Evolutionary conservation across 2,888 invertebrate species (phyloP).

Genomic region (Melipona beecheii): DNA sequence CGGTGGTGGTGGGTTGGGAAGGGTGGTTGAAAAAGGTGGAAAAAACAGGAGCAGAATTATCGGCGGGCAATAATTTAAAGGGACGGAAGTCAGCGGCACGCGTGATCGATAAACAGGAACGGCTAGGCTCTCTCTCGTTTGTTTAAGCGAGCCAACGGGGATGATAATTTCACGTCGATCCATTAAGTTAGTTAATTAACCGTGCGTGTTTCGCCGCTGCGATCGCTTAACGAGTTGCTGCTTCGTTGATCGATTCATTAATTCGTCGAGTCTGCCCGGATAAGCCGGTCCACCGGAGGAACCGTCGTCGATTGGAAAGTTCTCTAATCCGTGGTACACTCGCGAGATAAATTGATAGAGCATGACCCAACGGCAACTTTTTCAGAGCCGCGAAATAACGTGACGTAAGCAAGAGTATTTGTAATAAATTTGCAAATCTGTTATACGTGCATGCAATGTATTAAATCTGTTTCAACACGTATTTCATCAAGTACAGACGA

Average conservation of each 20-base stretch:
- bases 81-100: constrained; percentile 19
- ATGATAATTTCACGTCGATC: constrained; percentile 45
- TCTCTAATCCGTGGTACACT: not conserved
- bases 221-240: constrained; percentile 39
- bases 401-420: too few species aligned
- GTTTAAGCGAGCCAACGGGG: constrained; percentile 30
- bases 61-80: constrained; percentile 41
- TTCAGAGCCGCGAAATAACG: not conserved
- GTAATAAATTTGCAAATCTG: too few species aligned
- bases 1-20: not conserved
- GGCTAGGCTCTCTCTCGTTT: constrained; percentile 23
- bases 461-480: too few species aligned
- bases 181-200: constrained; percentile 52
- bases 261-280: constrained; percentile 2
- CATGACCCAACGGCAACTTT: not conserved
- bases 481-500: too few species aligned
- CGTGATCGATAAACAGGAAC: constrained; percentile 48
- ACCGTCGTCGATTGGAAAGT: not conserved
- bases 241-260: constrained; percentile 43
- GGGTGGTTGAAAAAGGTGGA: not conserved
- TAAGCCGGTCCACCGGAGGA: not conserved
- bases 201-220: constrained; percentile 30
- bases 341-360: not conserved
- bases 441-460: too few species aligned
- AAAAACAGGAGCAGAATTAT: constrained; percentile 22